Percentiles rank a stretch among this genome's conserved stretches.
Evolutionary conservation across 2,888 invertebrate species (phyloP).

Genomic region (Synergus japonicus): DNA sequence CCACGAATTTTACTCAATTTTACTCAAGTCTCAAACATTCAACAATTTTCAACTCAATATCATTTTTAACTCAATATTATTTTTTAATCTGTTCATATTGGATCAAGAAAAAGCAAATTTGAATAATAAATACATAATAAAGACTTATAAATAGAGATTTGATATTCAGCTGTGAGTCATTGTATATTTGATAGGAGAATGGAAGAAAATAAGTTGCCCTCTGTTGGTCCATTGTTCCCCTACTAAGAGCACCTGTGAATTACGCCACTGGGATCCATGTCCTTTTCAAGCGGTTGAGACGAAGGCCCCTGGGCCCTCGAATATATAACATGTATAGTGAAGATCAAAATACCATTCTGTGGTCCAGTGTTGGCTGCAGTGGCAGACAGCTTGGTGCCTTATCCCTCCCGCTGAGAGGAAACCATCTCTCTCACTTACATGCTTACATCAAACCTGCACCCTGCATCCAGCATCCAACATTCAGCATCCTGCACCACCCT

Average conservation of each 20-base stretch:
- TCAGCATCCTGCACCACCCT: constrained; percentile 26
- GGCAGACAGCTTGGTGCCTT: constrained; percentile 74
- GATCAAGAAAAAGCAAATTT: neutral
- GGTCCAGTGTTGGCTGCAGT: constrained; percentile 54
- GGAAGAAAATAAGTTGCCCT: constrained; percentile 28
- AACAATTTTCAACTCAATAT: too few species aligned
- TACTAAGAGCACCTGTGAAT: constrained; percentile 38
- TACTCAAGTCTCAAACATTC: too few species aligned
- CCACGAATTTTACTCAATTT: too few species aligned
- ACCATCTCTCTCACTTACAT: constrained; percentile 55
- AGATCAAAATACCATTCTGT: constrained; percentile 44
- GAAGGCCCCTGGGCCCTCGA: constrained; percentile 45
- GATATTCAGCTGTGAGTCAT: constrained; percentile 30
- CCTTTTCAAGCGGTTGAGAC: constrained; percentile 21
- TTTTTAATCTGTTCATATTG: too few species aligned
- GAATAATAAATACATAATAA: neutral
- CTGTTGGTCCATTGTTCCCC: constrained; percentile 30
- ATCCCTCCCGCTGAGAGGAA: constrained; percentile 68
- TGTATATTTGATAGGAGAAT: constrained; percentile 12
- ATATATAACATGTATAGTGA: constrained; percentile 42
- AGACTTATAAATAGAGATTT: constrained; percentile 13
- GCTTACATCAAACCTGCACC: constrained; percentile 49
- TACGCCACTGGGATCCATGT: constrained; percentile 40
- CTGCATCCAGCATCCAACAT: constrained; percentile 49
- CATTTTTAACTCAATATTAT: too few species aligned